Evolutionary conservation across 2,797 vertebrate species (phyloP), one percentile per base, ranked within the genome.

Genomic region (Petrocephalus sullivani): DNA sequence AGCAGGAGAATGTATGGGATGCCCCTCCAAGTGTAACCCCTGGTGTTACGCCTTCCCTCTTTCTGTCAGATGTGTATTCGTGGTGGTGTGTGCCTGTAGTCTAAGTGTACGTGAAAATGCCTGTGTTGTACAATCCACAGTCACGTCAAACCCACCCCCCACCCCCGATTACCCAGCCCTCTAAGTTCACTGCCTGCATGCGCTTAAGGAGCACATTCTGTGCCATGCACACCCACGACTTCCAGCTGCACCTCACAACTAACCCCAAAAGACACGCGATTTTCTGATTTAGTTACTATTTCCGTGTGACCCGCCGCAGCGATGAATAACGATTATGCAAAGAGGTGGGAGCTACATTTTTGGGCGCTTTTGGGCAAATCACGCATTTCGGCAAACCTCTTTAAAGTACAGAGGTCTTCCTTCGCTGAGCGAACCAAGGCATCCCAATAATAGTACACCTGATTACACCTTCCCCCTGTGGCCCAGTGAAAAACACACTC

Each of bases 201-300:
- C 46, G 37, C 28, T n/a, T 78, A 78, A n/a, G 19, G 71, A 41
- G 71, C 16, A 33, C 71, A 46, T 78, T 46, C 19, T 46, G 1
- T 46, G 71, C 4, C 37, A 78, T 9, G 37, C 5, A 78, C 37
- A 16, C 16, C 71, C 71, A 78, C 71, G 37, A n/a, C 46, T 46
- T 78, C 37, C 71, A 41, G 6, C 16, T 14, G 71, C 37, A 78
- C 19, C 37, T n/a, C 46, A n/a, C 14, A 78, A n/a, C 33, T 46
- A 23, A 78, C 71, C 71, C 71, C 71, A 3, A 46, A 28, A 78
- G 16, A n/a, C 71, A 46, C 9, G 8, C 7, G 41, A 88, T 46
- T 88, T 54, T 92, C 89, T 91, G 92, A 93, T 93, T 94, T 94
- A 93, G 92, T 95, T 94, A 94, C 93, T 93, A 92, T 92, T 78